Evolutionary conservation across 2,888 invertebrate species (phyloP).

Genomic region (Coelopa pilipes): DNA sequence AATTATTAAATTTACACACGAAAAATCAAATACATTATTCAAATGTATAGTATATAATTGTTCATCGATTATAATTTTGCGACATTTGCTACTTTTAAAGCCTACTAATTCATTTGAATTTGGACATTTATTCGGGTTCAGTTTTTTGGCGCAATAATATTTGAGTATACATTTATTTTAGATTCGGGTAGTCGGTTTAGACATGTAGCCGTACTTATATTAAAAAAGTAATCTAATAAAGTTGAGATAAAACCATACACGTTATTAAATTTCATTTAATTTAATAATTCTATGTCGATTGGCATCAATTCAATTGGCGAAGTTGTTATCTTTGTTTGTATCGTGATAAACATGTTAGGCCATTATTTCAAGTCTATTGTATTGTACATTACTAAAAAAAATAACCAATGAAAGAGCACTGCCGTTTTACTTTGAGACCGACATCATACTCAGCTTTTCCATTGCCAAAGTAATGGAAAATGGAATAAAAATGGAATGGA

Average conservation of each 20-base stretch:
- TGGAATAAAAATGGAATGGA: no score
- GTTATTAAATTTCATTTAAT: no score
- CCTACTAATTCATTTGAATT: neutral
- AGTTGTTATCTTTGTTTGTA: neutral
- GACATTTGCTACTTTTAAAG: neutral
- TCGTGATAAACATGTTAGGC: conserved; percentile 19
- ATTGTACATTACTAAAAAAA: no score
- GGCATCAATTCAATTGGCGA: neutral
- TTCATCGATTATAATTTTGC: neutral
- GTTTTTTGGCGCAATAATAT: neutral
- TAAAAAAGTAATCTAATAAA: no score
- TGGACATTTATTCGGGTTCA: neutral
- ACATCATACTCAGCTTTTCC: no score
- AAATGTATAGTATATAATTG: conserved; percentile 10
- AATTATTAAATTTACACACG: conserved; percentile 9
- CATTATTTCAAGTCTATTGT: no score
- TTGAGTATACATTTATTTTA: neutral
- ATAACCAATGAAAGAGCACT: no score
- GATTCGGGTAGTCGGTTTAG: neutral
- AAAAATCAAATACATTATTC: conserved; percentile 5
- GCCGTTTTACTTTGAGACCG: no score
- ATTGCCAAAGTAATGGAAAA: no score
- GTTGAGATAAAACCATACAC: no score
- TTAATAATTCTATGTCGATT: no score
- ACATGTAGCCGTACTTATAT: no score